phyloP scores from a whole-genome alignment of 2,888 invertebrate genomes.

The Drosophila borealis region DNA sequence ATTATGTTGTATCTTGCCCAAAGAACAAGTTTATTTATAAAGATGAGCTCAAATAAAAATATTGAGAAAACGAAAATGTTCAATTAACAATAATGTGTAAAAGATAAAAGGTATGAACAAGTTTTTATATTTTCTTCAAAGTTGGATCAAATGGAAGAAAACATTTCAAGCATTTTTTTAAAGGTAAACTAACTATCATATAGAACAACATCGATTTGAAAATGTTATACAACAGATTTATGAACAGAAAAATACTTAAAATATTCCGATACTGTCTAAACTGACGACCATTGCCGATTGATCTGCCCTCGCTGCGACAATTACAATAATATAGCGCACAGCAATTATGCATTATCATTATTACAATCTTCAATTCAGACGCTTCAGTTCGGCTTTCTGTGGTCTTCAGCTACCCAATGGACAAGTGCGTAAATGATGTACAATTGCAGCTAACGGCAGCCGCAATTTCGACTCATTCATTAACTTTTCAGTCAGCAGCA shows the following conservation, averaged over 20 bases:
- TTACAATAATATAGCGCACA: constrained; percentile 20
- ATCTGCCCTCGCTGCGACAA: constrained; percentile 41
- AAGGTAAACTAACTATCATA: no score
- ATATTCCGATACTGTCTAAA: constrained; percentile 1
- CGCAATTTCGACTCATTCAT: constrained; percentile 61
- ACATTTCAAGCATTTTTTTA: no score
- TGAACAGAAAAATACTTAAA: no score
- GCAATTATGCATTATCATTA: constrained; percentile 61
- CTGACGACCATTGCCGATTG: constrained; percentile 2
- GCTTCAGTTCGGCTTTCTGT: constrained; percentile 17
- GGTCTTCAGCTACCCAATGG: constrained; percentile 35
- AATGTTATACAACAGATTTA: no score
- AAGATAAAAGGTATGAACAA: no score
- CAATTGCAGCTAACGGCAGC: constrained; percentile 59
- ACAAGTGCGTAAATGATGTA: constrained; percentile 64
- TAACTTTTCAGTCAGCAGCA: constrained; percentile 61
- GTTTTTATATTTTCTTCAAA: background rate
- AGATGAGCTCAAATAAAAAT: constrained; percentile 72
- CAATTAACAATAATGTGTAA: background rate
- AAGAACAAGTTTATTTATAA: constrained; percentile 80
- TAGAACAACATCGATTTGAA: no score
- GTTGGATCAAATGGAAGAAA: background rate
- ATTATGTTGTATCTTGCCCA: constrained; percentile 82
- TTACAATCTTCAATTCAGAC: constrained; percentile 41
- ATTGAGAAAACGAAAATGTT: constrained; percentile 22